Base-by-base conservation (phyloP, 1,140 invertebrate species). In the Aphidius gifuensis region DNA sequence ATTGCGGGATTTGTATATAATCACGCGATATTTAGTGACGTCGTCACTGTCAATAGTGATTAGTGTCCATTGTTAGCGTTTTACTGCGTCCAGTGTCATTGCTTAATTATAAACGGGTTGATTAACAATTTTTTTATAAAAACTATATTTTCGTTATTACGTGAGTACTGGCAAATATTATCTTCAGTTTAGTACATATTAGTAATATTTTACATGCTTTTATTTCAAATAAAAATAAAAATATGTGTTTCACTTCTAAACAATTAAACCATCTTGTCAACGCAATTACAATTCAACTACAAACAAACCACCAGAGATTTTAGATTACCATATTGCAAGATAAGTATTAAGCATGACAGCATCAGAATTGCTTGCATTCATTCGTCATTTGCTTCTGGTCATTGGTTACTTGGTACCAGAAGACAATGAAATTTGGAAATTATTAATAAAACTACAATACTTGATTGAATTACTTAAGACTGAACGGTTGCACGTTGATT, bases 331-430 rank as follows among this genome's bases (percentile, higher is more conserved):
- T 60, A n/a, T 71, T 21, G 66, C 55, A 64, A 69, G 65, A 43
- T 58, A 57, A 50, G 58, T 44, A 6, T 60, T 72, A 44, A 61
- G 66, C 11, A 58, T 66, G 42, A 65, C 68, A 45, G 57, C 69
- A 9, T 46, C 69, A 16, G 68, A 74, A 68, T 71, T 72, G 64
- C 48, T 66, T n/a, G 60, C 51, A 48, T 66, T 74, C 23, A 58
- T 70, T n/a, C 64, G 48, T 39, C 48, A 73, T 66, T 69, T 74
- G 9, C 45, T 59, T 47, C 61, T 73, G 38, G 62, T 70, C 11
- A 64, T 74, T 46, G 69, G 62, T 42, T 50, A 74, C 61, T 58
- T 66, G 21, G 50, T 72, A 44, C 60, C 58, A 16, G 60, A 51
- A 46, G 42, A 59, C 43, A 58, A 68, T 64, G 42, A 65, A 23